Base-by-base conservation (phyloP, 2,113 vertebrate species). In the Tauraco erythrolophus region DNA sequence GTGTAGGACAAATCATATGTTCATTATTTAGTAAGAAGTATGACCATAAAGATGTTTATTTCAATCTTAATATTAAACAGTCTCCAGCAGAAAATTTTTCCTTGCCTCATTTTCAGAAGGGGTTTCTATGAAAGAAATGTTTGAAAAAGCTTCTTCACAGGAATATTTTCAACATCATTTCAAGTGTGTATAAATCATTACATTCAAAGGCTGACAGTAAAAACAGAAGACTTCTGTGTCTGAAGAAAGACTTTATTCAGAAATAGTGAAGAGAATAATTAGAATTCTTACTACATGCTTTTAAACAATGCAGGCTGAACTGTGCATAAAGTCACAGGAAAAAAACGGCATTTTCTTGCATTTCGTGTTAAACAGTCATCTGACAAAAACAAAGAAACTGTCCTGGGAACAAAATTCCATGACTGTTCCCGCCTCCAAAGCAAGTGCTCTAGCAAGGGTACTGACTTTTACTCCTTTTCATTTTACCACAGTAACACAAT, bases 261-360 rank as follows among this genome's bases (percentile, higher is more conserved):
- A 94, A 94, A 91, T 23, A 45, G 45, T n/a, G 57, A 78, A 68
- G 84, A 56, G 89, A 84, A 93, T 94, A 74, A 92, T 96, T 94
- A 95, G 80, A 91, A 96, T 96, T 95, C 94, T 92, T 78, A 86
- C 84, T 56, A 92, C 84, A 91, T 2, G 39, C 89, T 91, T 87
- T 87, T 60, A 82, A 94, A 97, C 92, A 97, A 96, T 89, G 16
- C 81, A 35, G 81, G 21, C 91, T 89, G 75, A 91, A 84, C 80
- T 71, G 84, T 7, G 71, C 8, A 92, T 45, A 54, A 92, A 96
- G 91, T 81, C 86, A 66, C 41, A 43, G 41, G 58, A 46, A 41
- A 84, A 84, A 88, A 93, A 43, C 3, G 81, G 69, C 87, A 68
- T 81, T 96, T 94, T 91, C 65, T 91, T 82, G 56, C 48, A 75